Conservation (phyloP, 2,888 invertebrate species). For the Aphidius colemani region DNA sequence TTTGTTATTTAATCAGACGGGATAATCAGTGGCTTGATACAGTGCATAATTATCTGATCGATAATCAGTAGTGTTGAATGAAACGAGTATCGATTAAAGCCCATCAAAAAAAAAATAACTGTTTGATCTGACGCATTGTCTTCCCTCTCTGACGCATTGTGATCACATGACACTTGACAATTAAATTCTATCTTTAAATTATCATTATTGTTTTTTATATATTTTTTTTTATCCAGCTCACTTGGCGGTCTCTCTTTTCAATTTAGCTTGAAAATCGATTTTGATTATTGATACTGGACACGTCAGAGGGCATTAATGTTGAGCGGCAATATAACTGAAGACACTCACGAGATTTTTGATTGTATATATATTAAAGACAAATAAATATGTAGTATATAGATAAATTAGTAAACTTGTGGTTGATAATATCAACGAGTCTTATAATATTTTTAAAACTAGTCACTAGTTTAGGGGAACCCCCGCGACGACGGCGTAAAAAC, state of each 20-base stretch:
- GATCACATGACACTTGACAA: conserved; percentile 21
- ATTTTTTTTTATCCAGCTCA: no score
- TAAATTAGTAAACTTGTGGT: conserved; percentile 54
- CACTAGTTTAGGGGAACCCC: conserved; percentile 44
- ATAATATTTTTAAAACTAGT: conserved; percentile 32
- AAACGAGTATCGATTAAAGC: conserved; percentile 28
- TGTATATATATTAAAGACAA: conserved; percentile 20
- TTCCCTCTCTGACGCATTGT: conserved; percentile 6
- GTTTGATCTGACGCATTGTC: conserved; percentile 21
- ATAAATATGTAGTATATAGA: conserved; percentile 46
- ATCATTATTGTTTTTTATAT: no score
- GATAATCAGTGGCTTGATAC: conserved; percentile 24
- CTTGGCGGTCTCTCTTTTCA: no score
- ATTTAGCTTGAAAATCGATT: no score
- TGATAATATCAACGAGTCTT: conserved; percentile 46
- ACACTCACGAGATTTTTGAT: conserved; percentile 6
- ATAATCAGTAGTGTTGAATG: conserved; percentile 28
- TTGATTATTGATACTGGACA: conserved; percentile 12
- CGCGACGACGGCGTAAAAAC: conserved; percentile 52
- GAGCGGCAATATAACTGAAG: conserved; percentile 2
- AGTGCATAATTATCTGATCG: conserved; percentile 24
- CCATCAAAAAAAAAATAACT: conserved; percentile 25
- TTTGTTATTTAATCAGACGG: no score
- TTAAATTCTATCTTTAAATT: conserved; percentile 8
- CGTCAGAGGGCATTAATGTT: conserved; percentile 1